These are phyloP conservation scores for Actenoides lindsayi DNA, from an alignment of 2,113 vertebrate species.

Conservation along the genomic window DNA sequence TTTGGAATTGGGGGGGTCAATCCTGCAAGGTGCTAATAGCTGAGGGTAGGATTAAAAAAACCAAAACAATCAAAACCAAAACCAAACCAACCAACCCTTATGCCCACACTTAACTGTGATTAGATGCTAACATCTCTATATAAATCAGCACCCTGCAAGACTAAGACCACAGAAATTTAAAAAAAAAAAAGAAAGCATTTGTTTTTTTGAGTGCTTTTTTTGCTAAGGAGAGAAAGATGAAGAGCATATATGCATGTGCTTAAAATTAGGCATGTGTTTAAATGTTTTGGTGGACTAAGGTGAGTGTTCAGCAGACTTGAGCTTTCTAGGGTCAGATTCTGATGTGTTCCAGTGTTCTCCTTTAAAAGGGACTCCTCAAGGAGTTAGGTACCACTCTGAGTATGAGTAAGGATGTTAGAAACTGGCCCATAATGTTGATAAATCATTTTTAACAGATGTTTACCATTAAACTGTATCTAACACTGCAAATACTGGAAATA, in stretches of 20 bases:
- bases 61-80: neutral
- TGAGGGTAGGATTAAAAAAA: neutral
- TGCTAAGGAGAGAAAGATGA: neutral
- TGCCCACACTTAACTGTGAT: neutral
- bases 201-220: neutral
- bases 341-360: neutral
- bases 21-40: neutral
- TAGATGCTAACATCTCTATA: neutral
- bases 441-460: constrained; percentile 55
- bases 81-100: neutral
- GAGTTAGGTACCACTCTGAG: neutral
- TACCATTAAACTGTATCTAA: constrained; percentile 56
- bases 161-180: neutral
- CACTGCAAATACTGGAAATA: constrained; percentile 52
- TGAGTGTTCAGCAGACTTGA: neutral
- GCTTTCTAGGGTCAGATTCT: neutral
- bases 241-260: neutral
- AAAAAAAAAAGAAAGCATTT: neutral
- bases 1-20: neutral
- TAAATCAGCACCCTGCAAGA: neutral
- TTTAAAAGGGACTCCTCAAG: neutral
- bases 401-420: constrained; percentile 4
- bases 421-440: constrained; percentile 20
- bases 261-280: neutral
- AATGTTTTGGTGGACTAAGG: neutral